Conservation (phyloP, 2,113 vertebrate species). For the Colaptes auratus region DNA sequence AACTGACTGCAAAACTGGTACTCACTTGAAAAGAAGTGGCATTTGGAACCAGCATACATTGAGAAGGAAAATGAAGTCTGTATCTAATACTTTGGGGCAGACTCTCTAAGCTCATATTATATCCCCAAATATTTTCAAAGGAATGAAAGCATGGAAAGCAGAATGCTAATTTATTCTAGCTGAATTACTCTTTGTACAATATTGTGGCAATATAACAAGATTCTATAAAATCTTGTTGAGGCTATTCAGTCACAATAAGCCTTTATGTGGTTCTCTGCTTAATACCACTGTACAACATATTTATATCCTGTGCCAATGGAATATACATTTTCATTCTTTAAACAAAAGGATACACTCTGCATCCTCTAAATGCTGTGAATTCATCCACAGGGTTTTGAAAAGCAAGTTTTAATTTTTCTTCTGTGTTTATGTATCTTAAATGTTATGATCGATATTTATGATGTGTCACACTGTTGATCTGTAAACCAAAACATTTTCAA, state of each 20-base stretch:
- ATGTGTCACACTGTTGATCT: constrained; percentile 72
- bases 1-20: constrained; percentile 59
- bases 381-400: constrained; percentile 17
- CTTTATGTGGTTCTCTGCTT: not conserved
- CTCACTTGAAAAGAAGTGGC: constrained; percentile 66
- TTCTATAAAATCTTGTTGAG: constrained; percentile 4
- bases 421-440: constrained; percentile 29
- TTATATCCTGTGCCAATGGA: not conserved
- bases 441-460: constrained; percentile 63
- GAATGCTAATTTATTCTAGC: constrained; percentile 62
- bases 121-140: constrained; percentile 63
- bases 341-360: not conserved
- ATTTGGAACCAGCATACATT: constrained; percentile 58
- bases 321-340: not conserved
- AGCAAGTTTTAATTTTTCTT: constrained; percentile 37
- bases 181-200: constrained; percentile 41
- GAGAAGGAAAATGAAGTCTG: constrained; percentile 58
- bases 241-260: not conserved
- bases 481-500: constrained; percentile 75
- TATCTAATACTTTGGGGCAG: constrained; percentile 51
- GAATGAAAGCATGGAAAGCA: constrained; percentile 51
- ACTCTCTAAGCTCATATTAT: constrained; percentile 34
- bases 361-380: not conserved
- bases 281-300: not conserved
- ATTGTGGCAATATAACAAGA: constrained; percentile 21